Evolutionary conservation across 2,113 vertebrate genomes (phyloP), one percentile per base, ranked within the genome.

Genomic region (Atrichornis clamosus): DNA sequence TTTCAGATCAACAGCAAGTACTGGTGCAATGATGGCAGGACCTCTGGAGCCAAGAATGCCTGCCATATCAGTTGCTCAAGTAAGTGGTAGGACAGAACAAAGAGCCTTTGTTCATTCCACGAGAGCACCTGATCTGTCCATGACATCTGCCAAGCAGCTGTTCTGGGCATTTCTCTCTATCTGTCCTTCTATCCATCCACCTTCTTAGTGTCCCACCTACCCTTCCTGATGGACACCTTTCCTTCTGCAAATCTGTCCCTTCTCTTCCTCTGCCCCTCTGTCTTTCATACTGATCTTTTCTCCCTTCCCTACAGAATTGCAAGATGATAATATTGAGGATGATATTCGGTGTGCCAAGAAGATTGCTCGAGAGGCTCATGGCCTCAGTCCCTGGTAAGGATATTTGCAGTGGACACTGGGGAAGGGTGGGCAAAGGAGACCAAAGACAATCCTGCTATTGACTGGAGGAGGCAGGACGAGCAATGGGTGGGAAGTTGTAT

Each of bases 1-100:
- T 94, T 91, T 11, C 93, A 91, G 84, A 91, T 94, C 89, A 94
- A 91, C 79, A 94, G 93, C 73, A 44, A 39, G 62, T 91, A 94
- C 74, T 80, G 89, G 74, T 91, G 93, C 19, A 12, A 91, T 0
- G 93, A 91, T 39, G 92, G 93, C 44, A 91, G 1, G 79, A 88
- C 89, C 1, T 0, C 6, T 53, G 89, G 89, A 18, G 9, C 93
- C 56, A 20, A 4, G 16, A 27, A 94, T 6, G 39, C 3, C 62
- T 91, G 89, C 39, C 10, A 1, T 3, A 49, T 69, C 56, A 64
- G 30, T 1, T 91, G 93, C 84, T 88, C 73, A 18, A n/a, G 88
- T 91, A 47, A 94, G 88, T 58, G 55, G 14, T 21, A 44, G 32
- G 7, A 47, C 27, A 62, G 64, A 67, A 11, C 30, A 68, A 52